These are phyloP conservation scores for Luehdorfia chinensis DNA, from an alignment of 1,140 invertebrate genomes.

Conservation along the genomic window DNA sequence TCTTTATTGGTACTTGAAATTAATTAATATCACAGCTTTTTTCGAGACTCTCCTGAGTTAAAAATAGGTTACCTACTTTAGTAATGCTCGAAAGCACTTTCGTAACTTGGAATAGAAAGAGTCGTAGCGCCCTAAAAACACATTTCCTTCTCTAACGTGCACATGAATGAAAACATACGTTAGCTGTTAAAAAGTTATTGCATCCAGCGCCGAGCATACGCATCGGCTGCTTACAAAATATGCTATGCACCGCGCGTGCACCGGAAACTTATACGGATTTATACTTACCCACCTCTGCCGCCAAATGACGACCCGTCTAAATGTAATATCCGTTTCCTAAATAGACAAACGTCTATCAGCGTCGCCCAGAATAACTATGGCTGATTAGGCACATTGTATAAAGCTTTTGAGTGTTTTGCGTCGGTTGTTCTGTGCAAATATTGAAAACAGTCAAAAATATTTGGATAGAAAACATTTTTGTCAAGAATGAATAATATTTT, in stretches of 20 bases:
- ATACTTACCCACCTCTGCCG: slow-evolving; percentile 71
- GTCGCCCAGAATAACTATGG: slow-evolving; percentile 70
- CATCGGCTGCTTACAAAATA: slow-evolving; percentile 68
- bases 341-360: slow-evolving; percentile 74
- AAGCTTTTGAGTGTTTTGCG: slow-evolving; percentile 21
- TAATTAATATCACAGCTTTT: slow-evolving; percentile 48
- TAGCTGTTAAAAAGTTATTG: slow-evolving; percentile 66
- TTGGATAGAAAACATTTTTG: no score
- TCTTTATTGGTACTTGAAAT: slow-evolving; percentile 45
- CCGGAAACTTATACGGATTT: slow-evolving; percentile 72
- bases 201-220: slow-evolving; percentile 53
- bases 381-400: slow-evolving; percentile 51
- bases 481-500: no score
- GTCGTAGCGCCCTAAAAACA: slow-evolving; percentile 42
- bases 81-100: slow-evolving; percentile 15
- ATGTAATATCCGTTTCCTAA: slow-evolving; percentile 77
- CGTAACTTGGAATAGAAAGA: not conserved
- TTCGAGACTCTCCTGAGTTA: no score
- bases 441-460: slow-evolving; percentile 11
- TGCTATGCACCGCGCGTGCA: slow-evolving; percentile 70
- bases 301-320: slow-evolving; percentile 74
- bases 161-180: slow-evolving; percentile 57
- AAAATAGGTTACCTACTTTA: slow-evolving; percentile 17
- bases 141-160: slow-evolving; percentile 38
- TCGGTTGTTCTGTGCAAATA: slow-evolving; percentile 20